These are phyloP conservation scores for Idaea biselata DNA, from an alignment of 2,888 invertebrate genomes.

Conservation along the genomic window DNA sequence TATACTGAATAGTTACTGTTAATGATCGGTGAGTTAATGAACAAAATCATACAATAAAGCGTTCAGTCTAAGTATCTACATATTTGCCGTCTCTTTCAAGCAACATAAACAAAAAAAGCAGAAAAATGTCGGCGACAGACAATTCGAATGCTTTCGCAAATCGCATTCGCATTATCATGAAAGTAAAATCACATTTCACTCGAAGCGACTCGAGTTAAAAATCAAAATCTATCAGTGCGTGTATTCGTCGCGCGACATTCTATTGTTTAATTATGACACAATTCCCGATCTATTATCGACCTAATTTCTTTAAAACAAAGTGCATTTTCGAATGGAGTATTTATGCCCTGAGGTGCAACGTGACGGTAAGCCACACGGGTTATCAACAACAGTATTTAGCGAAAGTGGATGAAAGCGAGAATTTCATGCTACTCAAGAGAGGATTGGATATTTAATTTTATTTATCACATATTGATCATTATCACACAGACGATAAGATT, in stretches of 20 bases:
- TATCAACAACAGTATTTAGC: slow-evolving; percentile 32
- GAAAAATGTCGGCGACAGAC: not conserved
- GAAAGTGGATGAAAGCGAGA: slow-evolving; percentile 43
- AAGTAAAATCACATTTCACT: slow-evolving; percentile 10
- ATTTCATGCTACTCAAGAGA: slow-evolving; percentile 29
- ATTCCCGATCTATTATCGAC: slow-evolving; percentile 17
- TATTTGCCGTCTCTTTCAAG: too few species aligned
- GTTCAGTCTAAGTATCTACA: too few species aligned
- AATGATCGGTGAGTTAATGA: too few species aligned
- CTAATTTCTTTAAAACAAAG: slow-evolving; percentile 13
- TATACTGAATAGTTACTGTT: too few species aligned
- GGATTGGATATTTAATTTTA: slow-evolving; percentile 4
- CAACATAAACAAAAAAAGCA: not conserved
- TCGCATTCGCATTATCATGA: not conserved
- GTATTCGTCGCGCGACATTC: slow-evolving; percentile 36
- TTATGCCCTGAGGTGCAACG: slow-evolving; percentile 31
- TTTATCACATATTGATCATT: not conserved
- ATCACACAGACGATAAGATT: not conserved
- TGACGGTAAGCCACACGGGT: slow-evolving; percentile 21
- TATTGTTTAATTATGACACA: slow-evolving; percentile 40
- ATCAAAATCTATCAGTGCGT: slow-evolving; percentile 27
- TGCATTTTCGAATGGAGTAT: slow-evolving; percentile 9
- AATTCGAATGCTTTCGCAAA: not conserved
- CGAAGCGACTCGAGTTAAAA: slow-evolving; percentile 20
- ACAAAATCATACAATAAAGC: too few species aligned